These are phyloP conservation scores for Leucophora obtusa DNA, from an alignment of 2,888 invertebrate species.

Conservation along the genomic window DNA sequence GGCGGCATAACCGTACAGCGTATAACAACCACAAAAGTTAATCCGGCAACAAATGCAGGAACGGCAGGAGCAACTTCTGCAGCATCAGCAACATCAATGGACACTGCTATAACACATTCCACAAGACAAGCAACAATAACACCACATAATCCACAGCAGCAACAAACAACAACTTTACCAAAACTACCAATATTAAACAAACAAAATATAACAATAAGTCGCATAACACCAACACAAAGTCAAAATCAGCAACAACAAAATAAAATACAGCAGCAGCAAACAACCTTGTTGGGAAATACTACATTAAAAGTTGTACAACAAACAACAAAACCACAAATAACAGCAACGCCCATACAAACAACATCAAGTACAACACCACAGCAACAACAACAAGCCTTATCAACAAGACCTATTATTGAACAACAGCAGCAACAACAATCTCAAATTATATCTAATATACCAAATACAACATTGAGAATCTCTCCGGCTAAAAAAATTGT, in stretches of 20 bases:
- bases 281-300: conserved; percentile 34
- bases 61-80: not conserved
- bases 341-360: not conserved
- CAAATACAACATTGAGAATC: conserved; percentile 54
- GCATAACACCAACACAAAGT: conserved; percentile 67
- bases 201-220: conserved; percentile 76
- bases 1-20: conserved; percentile 72
- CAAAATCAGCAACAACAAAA: conserved; percentile 48
- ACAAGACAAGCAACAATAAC: conserved; percentile 68
- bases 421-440: conserved; percentile 61
- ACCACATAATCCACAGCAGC: conserved; percentile 60
- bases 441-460: conserved; percentile 46
- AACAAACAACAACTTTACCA: conserved; percentile 40
- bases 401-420: conserved; percentile 4
- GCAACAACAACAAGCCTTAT: conserved; percentile 56
- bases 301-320: conserved; percentile 52
- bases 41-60: conserved; percentile 16
- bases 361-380: not conserved
- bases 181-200: conserved; percentile 73
- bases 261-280: conserved; percentile 23
- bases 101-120: conserved; percentile 27
- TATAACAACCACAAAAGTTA: conserved; percentile 69
- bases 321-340: conserved; percentile 43
- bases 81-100: conserved; percentile 65
- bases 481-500: conserved; percentile 64